Conservation (phyloP, 2,797 vertebrate species). For the Rhinella marina region DNA sequence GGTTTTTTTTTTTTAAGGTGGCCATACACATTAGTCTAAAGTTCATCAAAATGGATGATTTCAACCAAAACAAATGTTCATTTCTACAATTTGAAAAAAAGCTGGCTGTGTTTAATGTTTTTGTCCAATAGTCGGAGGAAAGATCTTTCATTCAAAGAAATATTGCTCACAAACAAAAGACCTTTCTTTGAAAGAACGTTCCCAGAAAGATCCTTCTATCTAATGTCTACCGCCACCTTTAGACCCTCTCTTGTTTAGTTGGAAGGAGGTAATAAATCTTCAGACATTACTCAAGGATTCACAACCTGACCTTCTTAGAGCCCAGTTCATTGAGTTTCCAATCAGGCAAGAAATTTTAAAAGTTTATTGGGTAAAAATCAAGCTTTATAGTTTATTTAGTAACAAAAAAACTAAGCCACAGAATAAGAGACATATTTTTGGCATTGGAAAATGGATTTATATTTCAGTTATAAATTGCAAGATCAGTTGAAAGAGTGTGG, state of each 20-base stretch:
- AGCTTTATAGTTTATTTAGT: not conserved
- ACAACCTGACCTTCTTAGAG: slow-evolving; percentile 3
- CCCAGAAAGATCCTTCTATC: too few species aligned
- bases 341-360: not conserved
- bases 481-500: not conserved
- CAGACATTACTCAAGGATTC: not conserved
- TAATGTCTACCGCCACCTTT: not conserved
- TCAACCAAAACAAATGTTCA: too few species aligned
- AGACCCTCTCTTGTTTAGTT: not conserved
- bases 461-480: not conserved
- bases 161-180: too few species aligned
- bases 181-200: too few species aligned
- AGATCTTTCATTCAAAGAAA: too few species aligned
- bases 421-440: slow-evolving; percentile 24
- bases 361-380: not conserved
- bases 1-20: not conserved
- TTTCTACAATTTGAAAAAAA: too few species aligned
- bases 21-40: too few species aligned
- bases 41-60: too few species aligned
- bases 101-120: too few species aligned
- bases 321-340: not conserved
- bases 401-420: not conserved
- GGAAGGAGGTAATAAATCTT: not conserved
- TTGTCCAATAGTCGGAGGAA: too few species aligned
- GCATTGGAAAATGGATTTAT: slow-evolving; percentile 20